Base-by-base conservation (phyloP, 2,888 invertebrate genomes). In the Coremacera marginata region DNA sequence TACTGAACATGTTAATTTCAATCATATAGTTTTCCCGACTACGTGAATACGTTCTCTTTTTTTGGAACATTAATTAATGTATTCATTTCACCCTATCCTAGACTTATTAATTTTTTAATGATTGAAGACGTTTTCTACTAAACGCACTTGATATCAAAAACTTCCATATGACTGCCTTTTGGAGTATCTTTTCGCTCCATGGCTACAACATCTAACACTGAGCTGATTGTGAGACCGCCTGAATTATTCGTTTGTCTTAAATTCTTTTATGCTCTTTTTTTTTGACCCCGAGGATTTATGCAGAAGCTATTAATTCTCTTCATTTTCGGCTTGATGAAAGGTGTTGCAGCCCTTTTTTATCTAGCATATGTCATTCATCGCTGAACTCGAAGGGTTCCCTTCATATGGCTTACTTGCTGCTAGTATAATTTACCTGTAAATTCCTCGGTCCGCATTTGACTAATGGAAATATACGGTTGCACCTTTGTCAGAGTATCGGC, bases 241-340 rank as follows among this genome's bases (percentile, higher is more conserved):
- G 63, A 55, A 11, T 19, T 19, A 22, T 31, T 27, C 16, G 8
- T 11, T n/a, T 63, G 34, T 14, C 14, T 63, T 31, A 31, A 9
- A 11, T 68, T 49, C 2, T 9, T 31, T 55, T 31, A 37, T 31
- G 3, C 25, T 55, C n/a, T 34, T 16, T n/a, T 11, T n/a, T 37
- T 44, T 11, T 25, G 44, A 67, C 25, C 60, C 31, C 49, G 62
- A n/a, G 49, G 60, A 63, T 67, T 75, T 60, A 72, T 68, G 57
- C 72, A 77, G 79, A 60, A 65, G 62, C 78, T 72, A 78, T 80
- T 78, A 78, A 78, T 80, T 80, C 71, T 72, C 72, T 70, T 71
- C 25, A 68, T 71, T 62, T 75, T 62, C 79, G 79, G 78, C 77
- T 63, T 22, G 77, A 79, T 79, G 75, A 80, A 80, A 80, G 79